Evolutionary conservation across 2,888 invertebrate species (phyloP), one percentile per base, ranked within the genome.

Genomic region (Nemotelus pantherinus): DNA sequence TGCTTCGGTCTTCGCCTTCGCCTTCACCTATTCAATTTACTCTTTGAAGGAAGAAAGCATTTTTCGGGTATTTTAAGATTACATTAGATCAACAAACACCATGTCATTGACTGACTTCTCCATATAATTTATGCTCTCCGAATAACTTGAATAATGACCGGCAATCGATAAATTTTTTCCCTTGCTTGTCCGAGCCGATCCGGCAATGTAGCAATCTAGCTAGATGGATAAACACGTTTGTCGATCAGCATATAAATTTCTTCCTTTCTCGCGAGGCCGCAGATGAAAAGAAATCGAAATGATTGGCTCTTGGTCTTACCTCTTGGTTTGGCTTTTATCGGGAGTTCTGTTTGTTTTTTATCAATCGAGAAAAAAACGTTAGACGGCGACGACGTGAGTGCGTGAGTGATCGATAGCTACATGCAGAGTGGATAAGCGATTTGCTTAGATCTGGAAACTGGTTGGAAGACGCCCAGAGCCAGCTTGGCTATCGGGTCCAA

Each of bases 191-290:
- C 25, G 25, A 25, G 25, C 25, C 25, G 25, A 25, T 60, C 25
- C 25, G n/a, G 25, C 25, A 25, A 25, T 25, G 25, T 25, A 25
- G 25, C 25, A 25, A 25, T 25, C 43, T 70, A 9, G 53, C 55
- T 53, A 44, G 74, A 74, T 63, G 55, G 60, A 41, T 50, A 74
- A 74, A 74, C 63, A 74, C n/a, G 58, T 72, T 60, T 60, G 50
- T 63, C 74, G 74, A 74, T 74, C 74, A 48, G 74, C 60, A 74
- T 63, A 70, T 70, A 74, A 74, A 60, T 74, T 74, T 63, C 63
- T 74, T 39, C 25, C 63, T 63, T 63, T 10, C 10, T 9, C 25
- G 3, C 10, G 57, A 25, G 50, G 47, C 55, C 70, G 25, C 25
- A 53, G 55, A 70, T 41, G 70, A 70, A 70, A 70, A 53, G 70